These are phyloP conservation scores for Ethmia dodecea DNA, from an alignment of 2,888 invertebrate species.

Conservation along the genomic window DNA sequence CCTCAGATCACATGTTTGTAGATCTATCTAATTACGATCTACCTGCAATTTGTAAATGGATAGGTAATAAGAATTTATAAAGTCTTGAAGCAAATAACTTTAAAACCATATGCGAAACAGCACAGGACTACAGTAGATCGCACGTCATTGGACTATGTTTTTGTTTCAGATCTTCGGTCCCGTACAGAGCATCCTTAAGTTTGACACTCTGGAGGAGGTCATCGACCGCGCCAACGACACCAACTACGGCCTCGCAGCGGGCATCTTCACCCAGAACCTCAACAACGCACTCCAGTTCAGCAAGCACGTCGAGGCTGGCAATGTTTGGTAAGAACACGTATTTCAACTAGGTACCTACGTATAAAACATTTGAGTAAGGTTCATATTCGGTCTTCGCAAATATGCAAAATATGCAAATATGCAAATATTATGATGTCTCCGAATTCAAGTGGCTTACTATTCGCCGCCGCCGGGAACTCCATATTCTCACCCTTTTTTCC, in stretches of 20 bases:
- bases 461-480: not conserved
- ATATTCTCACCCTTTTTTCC: not conserved
- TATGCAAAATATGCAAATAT: no score
- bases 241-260: constrained; percentile 90
- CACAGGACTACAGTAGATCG: no score
- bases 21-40: no score
- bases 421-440: no score
- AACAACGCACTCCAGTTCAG: constrained; percentile 87
- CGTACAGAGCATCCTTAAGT: constrained; percentile 92
- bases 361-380: no score
- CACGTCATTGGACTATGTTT: no score
- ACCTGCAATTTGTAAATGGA: no score
- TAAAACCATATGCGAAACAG: no score
- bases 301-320: constrained; percentile 87
- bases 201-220: constrained; percentile 87
- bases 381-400: no score
- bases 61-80: no score
- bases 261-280: constrained; percentile 89
- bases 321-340: constrained; percentile 81
- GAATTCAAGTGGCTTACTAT: not conserved
- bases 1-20: no score
- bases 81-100: no score
- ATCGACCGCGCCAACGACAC: constrained; percentile 91
- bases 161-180: constrained; percentile 90
- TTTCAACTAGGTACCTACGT: not conserved